Evolutionary conservation across 2,113 vertebrate species (phyloP).

Genomic region (Sturnus vulgaris): DNA sequence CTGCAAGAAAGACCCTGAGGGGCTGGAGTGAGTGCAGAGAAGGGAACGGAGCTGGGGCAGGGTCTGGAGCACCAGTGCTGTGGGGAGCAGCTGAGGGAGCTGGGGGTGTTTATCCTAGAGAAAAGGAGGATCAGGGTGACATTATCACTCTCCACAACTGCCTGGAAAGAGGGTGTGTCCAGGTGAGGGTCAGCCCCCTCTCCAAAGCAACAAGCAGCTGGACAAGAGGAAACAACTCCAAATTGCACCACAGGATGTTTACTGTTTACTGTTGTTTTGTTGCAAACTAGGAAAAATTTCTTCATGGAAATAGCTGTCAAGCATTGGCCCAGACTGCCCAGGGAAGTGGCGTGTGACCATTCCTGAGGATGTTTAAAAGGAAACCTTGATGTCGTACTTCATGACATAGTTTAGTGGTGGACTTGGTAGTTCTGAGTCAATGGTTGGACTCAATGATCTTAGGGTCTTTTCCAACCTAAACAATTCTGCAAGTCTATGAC

Average conservation of each 20-base stretch:
- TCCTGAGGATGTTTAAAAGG: neutral
- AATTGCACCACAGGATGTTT: neutral
- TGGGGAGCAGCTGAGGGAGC: rapidly evolving
- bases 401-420: neutral
- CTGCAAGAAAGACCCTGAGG: neutral
- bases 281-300: neutral
- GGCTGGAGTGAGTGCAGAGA: neutral
- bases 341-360: neutral
- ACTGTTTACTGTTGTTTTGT: neutral
- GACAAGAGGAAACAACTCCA: neutral
- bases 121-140: too few relatives aligned
- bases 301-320: neutral
- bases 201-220: neutral
- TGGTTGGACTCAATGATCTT: neutral
- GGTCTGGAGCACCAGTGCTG: neutral
- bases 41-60: neutral
- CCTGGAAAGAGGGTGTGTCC: neutral
- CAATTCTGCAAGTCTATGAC: neutral
- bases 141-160: neutral
- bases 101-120: neutral
- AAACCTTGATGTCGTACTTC: neutral
- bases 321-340: neutral
- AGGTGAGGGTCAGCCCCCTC: too few relatives aligned
- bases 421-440: neutral
- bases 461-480: neutral